Evolutionary conservation across 64 coral and sea anemone genomes (phyloP).

Genomic region (Platygyra sinensis): DNA sequence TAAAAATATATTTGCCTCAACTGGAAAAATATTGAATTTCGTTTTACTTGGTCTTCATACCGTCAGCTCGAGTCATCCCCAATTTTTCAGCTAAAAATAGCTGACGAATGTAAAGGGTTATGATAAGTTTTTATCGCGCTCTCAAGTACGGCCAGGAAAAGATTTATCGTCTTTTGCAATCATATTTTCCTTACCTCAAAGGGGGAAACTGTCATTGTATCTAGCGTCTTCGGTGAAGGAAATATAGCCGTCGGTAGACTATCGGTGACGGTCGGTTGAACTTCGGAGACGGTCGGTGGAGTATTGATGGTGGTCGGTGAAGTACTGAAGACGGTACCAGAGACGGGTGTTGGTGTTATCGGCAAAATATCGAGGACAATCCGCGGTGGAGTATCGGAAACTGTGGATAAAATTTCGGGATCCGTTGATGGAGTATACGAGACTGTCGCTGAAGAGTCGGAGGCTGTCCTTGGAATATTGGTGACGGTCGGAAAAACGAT

Average conservation of each 20-base stretch:
- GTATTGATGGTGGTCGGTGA: neutral
- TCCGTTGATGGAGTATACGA: no score
- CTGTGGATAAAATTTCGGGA: neutral
- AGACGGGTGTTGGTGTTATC: neutral
- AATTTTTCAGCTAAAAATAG: no score
- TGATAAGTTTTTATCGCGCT: no score
- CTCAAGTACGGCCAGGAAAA: no score
- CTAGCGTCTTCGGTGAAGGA: neutral
- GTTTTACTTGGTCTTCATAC: no score
- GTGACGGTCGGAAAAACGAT: neutral
- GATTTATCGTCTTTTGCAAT: no score
- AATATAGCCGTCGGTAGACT: neutral
- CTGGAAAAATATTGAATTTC: no score
- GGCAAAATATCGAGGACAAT: no score
- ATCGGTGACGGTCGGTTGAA: neutral
- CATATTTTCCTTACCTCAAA: neutral
- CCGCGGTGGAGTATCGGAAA: no score
- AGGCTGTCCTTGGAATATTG: neutral
- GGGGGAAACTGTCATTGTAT: neutral
- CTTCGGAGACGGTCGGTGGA: neutral
- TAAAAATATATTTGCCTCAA: no score
- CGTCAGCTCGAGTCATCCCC: no score
- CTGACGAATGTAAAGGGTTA: no score
- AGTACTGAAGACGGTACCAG: neutral
- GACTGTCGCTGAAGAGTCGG: neutral